Percentiles rank a stretch among this genome's conserved stretches.
These are phyloP conservation scores for Bufo gargarizans DNA, from an alignment of 2,113 vertebrate species.

Conservation along the genomic window DNA sequence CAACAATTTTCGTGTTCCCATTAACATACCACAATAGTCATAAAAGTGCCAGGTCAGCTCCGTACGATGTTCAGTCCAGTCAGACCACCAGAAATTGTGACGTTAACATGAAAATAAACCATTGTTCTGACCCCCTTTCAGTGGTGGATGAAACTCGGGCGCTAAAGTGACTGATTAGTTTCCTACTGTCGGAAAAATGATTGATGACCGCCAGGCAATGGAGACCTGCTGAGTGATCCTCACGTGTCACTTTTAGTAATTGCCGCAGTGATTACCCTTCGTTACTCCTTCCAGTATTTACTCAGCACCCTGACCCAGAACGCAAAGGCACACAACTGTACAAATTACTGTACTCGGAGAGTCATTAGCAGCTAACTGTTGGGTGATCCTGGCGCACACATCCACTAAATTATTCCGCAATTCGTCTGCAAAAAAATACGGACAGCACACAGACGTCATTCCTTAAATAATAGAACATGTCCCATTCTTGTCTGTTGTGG, in stretches of 20 bases:
- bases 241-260: constrained; percentile 24
- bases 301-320: constrained; percentile 36
- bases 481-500: too few relatives aligned
- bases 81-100: constrained; percentile 8
- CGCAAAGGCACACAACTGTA: constrained; percentile 12
- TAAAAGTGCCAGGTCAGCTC: constrained; percentile 13
- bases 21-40: background rate
- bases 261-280: constrained; percentile 2
- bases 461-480: too few relatives aligned
- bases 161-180: constrained; percentile 72
- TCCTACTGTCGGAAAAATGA: constrained; percentile 83
- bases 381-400: background rate
- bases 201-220: constrained; percentile 73
- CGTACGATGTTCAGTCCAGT: background rate
- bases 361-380: constrained; percentile 6
- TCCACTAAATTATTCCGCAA: background rate
- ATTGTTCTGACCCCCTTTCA: constrained; percentile 14
- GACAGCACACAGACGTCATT: too few relatives aligned
- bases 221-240: constrained; percentile 41
- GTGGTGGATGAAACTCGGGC: constrained; percentile 30
- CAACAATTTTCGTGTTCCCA: background rate
- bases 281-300: constrained; percentile 25
- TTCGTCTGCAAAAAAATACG: too few relatives aligned
- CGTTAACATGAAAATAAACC: constrained; percentile 40
- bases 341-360: background rate